Percentiles rank a stretch among this genome's conserved stretches.
Conservation (phyloP, 2,888 invertebrate species). For the Oxycera nigricornis region DNA sequence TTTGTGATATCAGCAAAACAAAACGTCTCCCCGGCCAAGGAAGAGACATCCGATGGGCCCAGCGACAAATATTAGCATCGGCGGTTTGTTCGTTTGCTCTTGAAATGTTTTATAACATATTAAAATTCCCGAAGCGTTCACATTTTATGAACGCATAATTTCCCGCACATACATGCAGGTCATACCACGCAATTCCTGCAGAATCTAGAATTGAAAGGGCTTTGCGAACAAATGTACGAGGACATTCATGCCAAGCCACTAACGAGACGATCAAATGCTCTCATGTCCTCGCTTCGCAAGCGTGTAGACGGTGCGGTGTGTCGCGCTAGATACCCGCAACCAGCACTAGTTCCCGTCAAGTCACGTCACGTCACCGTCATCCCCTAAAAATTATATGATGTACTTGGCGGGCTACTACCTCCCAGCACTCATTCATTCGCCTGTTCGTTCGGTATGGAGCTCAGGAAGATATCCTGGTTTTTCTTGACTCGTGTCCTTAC, state of each 20-base stretch:
- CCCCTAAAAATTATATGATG: constrained; percentile 35
- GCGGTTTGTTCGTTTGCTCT: not conserved
- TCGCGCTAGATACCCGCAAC: not conserved
- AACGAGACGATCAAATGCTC: constrained; percentile 26
- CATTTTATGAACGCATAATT: constrained; percentile 48
- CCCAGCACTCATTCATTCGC: constrained; percentile 24
- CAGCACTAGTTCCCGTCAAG: not conserved
- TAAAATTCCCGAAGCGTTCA: constrained; percentile 47
- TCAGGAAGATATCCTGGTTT: constrained; percentile 37
- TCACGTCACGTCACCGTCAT: constrained; percentile 26
- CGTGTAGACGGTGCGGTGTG: not conserved
- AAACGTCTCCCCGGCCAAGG: not conserved
- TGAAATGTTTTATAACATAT: constrained; percentile 22
- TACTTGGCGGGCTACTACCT: constrained; percentile 32
- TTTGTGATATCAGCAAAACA: not conserved
- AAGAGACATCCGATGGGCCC: not conserved
- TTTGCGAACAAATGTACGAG: not conserved
- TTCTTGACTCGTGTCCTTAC: not conserved
- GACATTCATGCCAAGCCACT: constrained; percentile 9
- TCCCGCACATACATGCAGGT: constrained; percentile 45
- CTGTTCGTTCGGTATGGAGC: constrained; percentile 8
- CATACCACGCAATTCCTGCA: constrained; percentile 41
- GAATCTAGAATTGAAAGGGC: not conserved
- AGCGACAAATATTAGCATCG: not conserved
- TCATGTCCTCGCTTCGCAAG: not conserved